Conservation (phyloP, 1,140 invertebrate species). For the Heliconius hewitsoni region DNA sequence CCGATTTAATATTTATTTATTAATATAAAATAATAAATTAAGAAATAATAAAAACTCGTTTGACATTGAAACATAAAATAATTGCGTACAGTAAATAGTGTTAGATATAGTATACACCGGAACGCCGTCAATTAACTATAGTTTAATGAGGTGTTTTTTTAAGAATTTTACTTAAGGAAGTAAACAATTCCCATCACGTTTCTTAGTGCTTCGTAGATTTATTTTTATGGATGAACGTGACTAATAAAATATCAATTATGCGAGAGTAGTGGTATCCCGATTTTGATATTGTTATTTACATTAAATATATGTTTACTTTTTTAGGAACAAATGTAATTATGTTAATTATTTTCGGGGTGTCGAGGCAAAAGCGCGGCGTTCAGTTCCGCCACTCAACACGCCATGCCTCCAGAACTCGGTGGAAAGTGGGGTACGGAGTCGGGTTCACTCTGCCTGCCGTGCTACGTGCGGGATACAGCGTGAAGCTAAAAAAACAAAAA, state of each 20-base stretch:
- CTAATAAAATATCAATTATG: slow-evolving; percentile 25
- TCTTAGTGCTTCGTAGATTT: slow-evolving; percentile 23
- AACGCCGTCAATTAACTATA: not conserved
- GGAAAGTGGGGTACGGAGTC: too few species aligned
- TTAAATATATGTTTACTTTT: too few species aligned
- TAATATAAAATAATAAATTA: not conserved
- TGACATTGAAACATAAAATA: not conserved
- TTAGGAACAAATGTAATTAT: too few species aligned
- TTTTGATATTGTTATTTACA: not conserved
- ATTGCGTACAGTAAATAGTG: not conserved
- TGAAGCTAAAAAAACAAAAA: too few species aligned
- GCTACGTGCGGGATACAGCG: too few species aligned
- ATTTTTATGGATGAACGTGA: slow-evolving; percentile 29
- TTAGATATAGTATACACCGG: not conserved
- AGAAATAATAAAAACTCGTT: not conserved
- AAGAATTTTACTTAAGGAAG: not conserved
- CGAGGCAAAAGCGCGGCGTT: too few species aligned
- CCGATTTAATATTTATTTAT: too few species aligned
- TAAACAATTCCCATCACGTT: slow-evolving; percentile 22
- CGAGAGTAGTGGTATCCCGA: not conserved
- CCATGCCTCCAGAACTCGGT: too few species aligned
- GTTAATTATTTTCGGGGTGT: too few species aligned
- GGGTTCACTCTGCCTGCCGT: too few species aligned
- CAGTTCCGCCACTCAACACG: too few species aligned
- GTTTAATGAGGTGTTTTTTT: not conserved